Conservation (phyloP, 2,797 vertebrate species). For the Melanotaenia nigrans region DNA sequence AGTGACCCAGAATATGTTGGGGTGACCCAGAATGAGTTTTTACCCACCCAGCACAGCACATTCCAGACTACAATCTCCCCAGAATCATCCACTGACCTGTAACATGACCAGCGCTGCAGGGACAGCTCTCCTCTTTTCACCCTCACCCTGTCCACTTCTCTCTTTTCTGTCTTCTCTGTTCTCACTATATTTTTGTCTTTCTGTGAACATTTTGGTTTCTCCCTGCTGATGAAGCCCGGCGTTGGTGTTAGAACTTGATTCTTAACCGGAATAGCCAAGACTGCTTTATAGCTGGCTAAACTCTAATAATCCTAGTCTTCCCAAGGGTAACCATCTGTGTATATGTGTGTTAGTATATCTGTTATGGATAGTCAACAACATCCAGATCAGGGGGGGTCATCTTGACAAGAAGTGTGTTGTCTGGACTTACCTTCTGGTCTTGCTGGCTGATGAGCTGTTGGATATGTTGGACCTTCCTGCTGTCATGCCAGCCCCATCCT, state of each 20-base stretch:
- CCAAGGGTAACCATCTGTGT: slow-evolving; percentile 28
- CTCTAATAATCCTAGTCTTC: slow-evolving; percentile 16
- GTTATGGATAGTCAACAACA: background rate
- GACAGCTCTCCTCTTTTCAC: slow-evolving; percentile 28
- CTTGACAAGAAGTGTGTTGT: slow-evolving; percentile 53
- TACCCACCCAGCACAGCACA: slow-evolving; percentile 27
- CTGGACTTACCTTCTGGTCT: slow-evolving; percentile 50
- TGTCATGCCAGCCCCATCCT: slow-evolving; percentile 42
- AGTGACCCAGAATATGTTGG: slow-evolving; percentile 57
- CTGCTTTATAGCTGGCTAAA: background rate
- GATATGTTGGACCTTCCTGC: slow-evolving; percentile 56
- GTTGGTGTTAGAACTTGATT: slow-evolving; percentile 7
- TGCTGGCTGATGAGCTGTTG: slow-evolving; percentile 60
- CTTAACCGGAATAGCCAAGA: background rate
- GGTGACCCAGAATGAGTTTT: slow-evolving; percentile 26
- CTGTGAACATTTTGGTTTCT: slow-evolving; percentile 17
- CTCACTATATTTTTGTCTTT: slow-evolving; percentile 30
- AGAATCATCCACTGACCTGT: slow-evolving; percentile 53
- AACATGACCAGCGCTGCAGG: slow-evolving; percentile 34
- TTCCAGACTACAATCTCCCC: slow-evolving; percentile 35
- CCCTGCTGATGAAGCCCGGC: slow-evolving; percentile 33
- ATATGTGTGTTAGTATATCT: slow-evolving; percentile 12
- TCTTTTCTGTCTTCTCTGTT: slow-evolving; percentile 21
- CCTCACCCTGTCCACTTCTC: slow-evolving; percentile 29
- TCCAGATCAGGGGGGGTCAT: slow-evolving; percentile 7